phyloP scores from a whole-genome alignment of 2,888 invertebrate genomes.

The Troilus luridus region DNA sequence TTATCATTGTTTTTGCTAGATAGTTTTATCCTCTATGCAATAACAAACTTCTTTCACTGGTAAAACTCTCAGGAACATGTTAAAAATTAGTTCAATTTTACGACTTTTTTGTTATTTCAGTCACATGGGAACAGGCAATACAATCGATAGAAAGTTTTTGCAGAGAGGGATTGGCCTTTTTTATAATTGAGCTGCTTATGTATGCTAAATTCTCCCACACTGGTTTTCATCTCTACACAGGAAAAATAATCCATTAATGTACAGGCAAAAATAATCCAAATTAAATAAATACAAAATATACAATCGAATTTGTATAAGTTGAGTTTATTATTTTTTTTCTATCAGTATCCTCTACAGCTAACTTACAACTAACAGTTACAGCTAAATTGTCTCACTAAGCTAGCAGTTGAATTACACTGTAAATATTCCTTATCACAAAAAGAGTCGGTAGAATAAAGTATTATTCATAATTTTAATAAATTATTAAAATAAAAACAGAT shows the following conservation, averaged over 20 bases:
- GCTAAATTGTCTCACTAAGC: conserved; percentile 7
- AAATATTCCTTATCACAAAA: conserved; percentile 32
- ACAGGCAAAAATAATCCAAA: neutral
- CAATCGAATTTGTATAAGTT: neutral
- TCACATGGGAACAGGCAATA: no score
- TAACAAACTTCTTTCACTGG: no score
- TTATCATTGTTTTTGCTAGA: no score
- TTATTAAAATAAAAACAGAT: neutral
- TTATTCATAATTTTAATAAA: no score
- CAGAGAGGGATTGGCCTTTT: no score
- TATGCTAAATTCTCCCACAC: neutral
- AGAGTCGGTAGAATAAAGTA: neutral
- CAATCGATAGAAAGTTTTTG: no score
- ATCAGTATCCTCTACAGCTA: neutral
- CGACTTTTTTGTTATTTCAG: no score
- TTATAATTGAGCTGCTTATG: no score
- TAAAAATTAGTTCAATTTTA: no score
- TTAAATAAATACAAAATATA: neutral
- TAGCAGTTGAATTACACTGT: neutral
- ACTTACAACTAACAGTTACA: neutral
- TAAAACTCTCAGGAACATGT: no score
- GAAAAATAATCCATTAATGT: no score
- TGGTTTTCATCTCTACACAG: neutral
- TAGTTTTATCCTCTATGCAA: no score
- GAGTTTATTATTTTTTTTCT: neutral